A percentile compares a stretch with the other conserved stretches of the same genome.
phyloP scores from a whole-genome alignment of 2,113 vertebrate genomes.

The Anolis sagrei region DNA sequence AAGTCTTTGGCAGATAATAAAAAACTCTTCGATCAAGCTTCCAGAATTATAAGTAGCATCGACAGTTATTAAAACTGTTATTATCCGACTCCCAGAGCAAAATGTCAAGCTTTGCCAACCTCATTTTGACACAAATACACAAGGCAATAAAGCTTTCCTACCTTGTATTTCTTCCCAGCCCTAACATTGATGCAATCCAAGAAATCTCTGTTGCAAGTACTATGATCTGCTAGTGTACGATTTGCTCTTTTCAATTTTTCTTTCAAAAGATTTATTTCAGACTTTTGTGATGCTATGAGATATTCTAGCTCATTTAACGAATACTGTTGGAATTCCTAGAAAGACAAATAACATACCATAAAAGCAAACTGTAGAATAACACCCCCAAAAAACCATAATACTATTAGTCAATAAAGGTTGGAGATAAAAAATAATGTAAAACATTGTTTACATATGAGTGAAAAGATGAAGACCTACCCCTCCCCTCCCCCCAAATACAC shows the following conservation, averaged over 20 bases:
- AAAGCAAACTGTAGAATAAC: background rate
- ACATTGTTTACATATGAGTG: no score
- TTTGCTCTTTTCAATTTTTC: conserved; percentile 67
- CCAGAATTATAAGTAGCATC: conserved; percentile 68
- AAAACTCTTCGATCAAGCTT: conserved; percentile 66
- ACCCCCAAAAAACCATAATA: background rate
- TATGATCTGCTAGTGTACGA: conserved; percentile 61
- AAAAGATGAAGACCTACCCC: no score
- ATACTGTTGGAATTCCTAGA: conserved; percentile 59
- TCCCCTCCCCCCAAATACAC: no score
- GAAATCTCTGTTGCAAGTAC: conserved; percentile 37
- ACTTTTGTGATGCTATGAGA: conserved; percentile 69
- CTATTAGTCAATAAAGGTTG: background rate
- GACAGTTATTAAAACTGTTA: conserved; percentile 69
- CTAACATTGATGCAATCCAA: conserved; percentile 53
- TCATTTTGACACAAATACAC: conserved; percentile 65
- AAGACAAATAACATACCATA: conserved; percentile 10
- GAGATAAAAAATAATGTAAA: background rate
- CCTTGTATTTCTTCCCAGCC: conserved; percentile 63
- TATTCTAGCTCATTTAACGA: conserved; percentile 66
- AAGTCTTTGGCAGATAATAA: conserved; percentile 70
- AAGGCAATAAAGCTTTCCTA: conserved; percentile 65
- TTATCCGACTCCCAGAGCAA: conserved; percentile 70
- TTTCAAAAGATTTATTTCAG: conserved; percentile 75
- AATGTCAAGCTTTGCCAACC: conserved; percentile 64